Evolutionary conservation across 2,797 vertebrate species (phyloP), one percentile per base, ranked within the genome.

Genomic region (Ctenosaura bakeri): DNA sequence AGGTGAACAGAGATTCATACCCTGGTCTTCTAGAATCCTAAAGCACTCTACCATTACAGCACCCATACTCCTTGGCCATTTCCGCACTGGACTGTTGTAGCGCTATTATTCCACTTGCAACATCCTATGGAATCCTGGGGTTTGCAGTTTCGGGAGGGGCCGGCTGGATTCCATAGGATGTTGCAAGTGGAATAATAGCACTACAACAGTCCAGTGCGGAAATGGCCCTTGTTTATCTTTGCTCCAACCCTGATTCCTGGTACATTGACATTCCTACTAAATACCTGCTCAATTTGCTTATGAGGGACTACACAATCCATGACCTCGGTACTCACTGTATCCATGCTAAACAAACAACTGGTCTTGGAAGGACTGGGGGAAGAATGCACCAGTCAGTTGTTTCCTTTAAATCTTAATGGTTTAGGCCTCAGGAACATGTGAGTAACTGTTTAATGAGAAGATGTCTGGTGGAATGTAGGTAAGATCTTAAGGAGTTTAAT

Each of bases 371-470:
- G 94, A 94, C 91, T 94, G 95, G 90, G 38, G 74, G 92, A 93
- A 95, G 90, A 89, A 93, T 76, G 88, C 87, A 83, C 35, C 1
- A 1, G 85, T 83, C 90, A 94, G 6, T 94, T 94, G 93, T 95
- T 94, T 89, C 83, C 92, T 96, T 95, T 96, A 93, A 87, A 92
- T 83, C 91, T 94, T 95, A 93, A 91, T 94, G 94, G 91, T 96
- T 95, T 94, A 91, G 92, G 93, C 92, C 94, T 91, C 64, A 13
- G 93, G 92, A 96, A 93, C 91, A 93, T 91, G 91, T 94, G 93
- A 95, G 91, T 92, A 96, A 92, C 92, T 91, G 16, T 89, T 95
- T 95, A 96, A 96, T 91, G 94, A 96, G 94, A 94, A 92, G 93
- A 71, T 29, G 94, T 95, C 95, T 94, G 90, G 87, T 94, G 92